Conservation (phyloP, 2,113 vertebrate species). For the Eulemur macaco region DNA sequence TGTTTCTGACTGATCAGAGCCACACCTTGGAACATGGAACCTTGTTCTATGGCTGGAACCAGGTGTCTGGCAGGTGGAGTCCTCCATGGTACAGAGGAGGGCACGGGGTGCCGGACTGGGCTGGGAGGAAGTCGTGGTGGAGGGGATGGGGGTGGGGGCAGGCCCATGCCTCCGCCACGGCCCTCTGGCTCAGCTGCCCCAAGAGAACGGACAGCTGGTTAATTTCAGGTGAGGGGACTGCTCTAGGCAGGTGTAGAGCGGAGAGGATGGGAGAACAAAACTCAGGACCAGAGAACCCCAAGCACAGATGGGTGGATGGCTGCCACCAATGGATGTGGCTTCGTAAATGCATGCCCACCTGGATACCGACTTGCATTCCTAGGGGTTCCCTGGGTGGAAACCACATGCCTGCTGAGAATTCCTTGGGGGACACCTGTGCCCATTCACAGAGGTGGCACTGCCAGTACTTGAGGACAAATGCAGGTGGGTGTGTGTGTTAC, state of each 20-base stretch:
- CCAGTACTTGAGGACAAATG: not conserved
- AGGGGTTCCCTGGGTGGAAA: not conserved
- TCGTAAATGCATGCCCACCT: not conserved
- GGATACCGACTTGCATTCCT: not conserved
- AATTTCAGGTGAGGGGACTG: not conserved
- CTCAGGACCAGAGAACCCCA: not conserved
- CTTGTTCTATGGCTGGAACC: not conserved
- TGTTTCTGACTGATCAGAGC: rapidly evolving
- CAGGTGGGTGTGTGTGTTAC: not conserved
- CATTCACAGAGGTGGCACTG: not conserved
- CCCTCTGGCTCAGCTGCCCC: not conserved
- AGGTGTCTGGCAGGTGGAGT: not conserved
- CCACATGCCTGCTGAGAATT: not conserved
- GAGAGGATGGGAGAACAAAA: not conserved
- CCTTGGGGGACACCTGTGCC: not conserved
- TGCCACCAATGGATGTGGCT: not conserved
- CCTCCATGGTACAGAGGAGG: not conserved
- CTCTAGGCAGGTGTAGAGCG: not conserved
- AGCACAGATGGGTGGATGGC: not conserved
- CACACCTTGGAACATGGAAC: not conserved
- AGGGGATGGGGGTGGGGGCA: not conserved
- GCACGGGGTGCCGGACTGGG: not conserved
- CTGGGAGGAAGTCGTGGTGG: not conserved
- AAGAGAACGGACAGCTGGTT: not conserved
- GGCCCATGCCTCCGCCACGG: not conserved